Percentiles rank a stretch among this genome's conserved stretches.
These are phyloP conservation scores for Lymantria monacha DNA, from an alignment of 2,888 invertebrate genomes.

Conservation along the genomic window DNA sequence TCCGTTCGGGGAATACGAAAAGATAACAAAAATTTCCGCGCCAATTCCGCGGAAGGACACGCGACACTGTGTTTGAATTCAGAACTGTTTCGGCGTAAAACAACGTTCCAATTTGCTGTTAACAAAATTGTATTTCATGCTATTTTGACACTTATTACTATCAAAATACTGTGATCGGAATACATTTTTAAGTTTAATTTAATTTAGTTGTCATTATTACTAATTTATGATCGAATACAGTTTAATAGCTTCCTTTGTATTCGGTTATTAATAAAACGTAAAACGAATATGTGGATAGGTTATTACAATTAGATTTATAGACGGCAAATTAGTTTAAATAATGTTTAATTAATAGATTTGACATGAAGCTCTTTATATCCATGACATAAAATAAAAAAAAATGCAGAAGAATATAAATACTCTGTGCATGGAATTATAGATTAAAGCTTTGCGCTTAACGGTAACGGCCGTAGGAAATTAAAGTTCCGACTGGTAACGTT, in stretches of 20 bases:
- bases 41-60: slow-evolving; percentile 77
- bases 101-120: slow-evolving; percentile 34
- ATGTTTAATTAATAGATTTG: background rate
- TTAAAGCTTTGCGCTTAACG: slow-evolving; percentile 20
- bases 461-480: slow-evolving; percentile 49
- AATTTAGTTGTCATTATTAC: slow-evolving; percentile 23
- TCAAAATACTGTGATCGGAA: slow-evolving; percentile 6
- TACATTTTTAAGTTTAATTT: slow-evolving; percentile 7
- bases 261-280: background rate
- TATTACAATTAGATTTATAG: background rate
- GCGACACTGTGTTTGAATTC: slow-evolving; percentile 77
- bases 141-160: slow-evolving; percentile 19
- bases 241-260: slow-evolving; percentile 25
- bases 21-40: slow-evolving; percentile 82
- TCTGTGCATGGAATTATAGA: slow-evolving; percentile 9
- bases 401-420: too few relatives aligned
- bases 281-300: background rate
- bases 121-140: slow-evolving; percentile 29
- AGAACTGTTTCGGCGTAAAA: slow-evolving; percentile 73
- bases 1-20: slow-evolving; percentile 80
- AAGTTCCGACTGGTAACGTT: slow-evolving; percentile 48
- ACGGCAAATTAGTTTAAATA: background rate
- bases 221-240: slow-evolving; percentile 23
- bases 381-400: too few relatives aligned
- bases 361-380: too few relatives aligned